A percentile compares a stretch with the other conserved stretches of the same genome.
Conservation (phyloP, 1,140 invertebrate species). For the Drosophila tani region DNA sequence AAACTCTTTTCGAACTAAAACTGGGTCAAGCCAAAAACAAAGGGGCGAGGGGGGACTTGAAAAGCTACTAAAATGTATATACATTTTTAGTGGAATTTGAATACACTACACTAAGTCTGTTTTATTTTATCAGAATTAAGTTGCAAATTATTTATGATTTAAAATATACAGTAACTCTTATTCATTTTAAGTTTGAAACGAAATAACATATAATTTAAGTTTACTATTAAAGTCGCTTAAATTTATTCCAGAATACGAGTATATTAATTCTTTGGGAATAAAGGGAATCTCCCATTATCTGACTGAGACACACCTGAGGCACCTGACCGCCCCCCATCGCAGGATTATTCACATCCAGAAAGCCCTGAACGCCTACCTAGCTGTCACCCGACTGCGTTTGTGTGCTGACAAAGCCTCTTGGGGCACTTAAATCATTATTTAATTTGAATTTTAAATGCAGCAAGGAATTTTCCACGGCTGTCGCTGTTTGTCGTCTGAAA, state of each 20-base stretch:
- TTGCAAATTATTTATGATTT: not conserved
- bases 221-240: too few species aligned
- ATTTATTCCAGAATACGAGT: not conserved
- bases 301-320: slow-evolving; percentile 27
- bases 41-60: not conserved
- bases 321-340: slow-evolving; percentile 5
- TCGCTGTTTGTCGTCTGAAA: slow-evolving; percentile 53
- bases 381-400: slow-evolving; percentile 19
- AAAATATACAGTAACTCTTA: too few species aligned
- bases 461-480: slow-evolving; percentile 33
- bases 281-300: slow-evolving; percentile 3
- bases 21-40: slow-evolving; percentile 23
- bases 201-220: too few species aligned
- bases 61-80: not conserved
- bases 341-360: slow-evolving; percentile 3
- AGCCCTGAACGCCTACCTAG: not conserved
- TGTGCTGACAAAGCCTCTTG: slow-evolving; percentile 63
- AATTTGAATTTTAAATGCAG: slow-evolving; percentile 81
- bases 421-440: slow-evolving; percentile 81
- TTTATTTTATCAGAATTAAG: not conserved
- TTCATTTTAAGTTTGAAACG: too few species aligned
- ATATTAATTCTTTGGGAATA: not conserved
- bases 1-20: slow-evolving; percentile 11
- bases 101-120: not conserved
- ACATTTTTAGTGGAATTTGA: too few species aligned